These are phyloP conservation scores for Epizoanthus rinbou DNA, from an alignment of 92 coral and sea anemone genomes.

Conservation along the genomic window DNA sequence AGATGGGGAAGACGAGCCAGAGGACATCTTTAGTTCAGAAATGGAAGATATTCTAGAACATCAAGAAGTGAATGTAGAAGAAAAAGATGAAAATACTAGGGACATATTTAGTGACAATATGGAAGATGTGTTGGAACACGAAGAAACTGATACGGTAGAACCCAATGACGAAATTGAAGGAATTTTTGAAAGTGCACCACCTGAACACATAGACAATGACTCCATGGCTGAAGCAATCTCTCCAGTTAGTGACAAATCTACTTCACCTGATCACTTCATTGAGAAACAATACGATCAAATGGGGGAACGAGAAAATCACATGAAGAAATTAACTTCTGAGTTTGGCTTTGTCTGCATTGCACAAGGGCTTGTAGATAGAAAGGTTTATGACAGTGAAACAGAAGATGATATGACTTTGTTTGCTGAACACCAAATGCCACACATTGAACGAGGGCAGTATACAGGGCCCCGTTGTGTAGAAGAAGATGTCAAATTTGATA, in stretches of 20 bases:
- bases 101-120: constrained; percentile 31
- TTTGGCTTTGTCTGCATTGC: background rate
- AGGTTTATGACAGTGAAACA: background rate
- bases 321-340: background rate
- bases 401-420: constrained; percentile 14
- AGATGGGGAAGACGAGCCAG: background rate
- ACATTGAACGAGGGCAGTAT: background rate
- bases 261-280: background rate
- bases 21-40: constrained; percentile 24
- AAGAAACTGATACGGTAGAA: background rate
- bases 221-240: background rate
- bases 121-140: constrained; percentile 19
- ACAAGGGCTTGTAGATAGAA: background rate
- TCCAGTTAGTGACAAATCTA: background rate
- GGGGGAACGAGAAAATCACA: background rate
- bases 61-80: background rate
- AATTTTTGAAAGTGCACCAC: constrained; percentile 26
- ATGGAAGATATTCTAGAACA: constrained; percentile 33
- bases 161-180: background rate
- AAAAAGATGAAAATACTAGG: background rate
- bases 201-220: background rate
- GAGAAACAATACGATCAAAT: background rate
- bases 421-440: constrained; percentile 13
- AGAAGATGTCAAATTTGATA: constrained; percentile 10
- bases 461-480: background rate